phyloP scores from a whole-genome alignment of 1,140 invertebrate genomes.

The Heliconius himera region DNA sequence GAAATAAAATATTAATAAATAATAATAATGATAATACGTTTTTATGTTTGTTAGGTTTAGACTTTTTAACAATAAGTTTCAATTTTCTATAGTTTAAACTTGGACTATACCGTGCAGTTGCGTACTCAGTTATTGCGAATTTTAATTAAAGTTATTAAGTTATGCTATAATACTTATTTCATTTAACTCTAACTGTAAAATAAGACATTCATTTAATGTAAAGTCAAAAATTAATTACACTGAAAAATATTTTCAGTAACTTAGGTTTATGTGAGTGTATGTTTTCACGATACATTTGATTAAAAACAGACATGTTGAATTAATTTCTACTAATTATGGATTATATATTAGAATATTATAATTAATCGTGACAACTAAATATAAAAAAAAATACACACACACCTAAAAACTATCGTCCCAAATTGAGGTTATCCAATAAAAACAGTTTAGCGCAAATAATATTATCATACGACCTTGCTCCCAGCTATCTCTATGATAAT shows the following conservation, averaged over 20 bases:
- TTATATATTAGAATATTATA: conserved; percentile 1
- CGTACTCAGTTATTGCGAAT: not conserved
- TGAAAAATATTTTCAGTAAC: conserved; percentile 7
- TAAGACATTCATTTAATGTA: too few relatives aligned
- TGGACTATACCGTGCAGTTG: not conserved
- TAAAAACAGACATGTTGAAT: not conserved
- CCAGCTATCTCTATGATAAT: conserved; percentile 68
- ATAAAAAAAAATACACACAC: conserved; percentile 37
- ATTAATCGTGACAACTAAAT: not conserved
- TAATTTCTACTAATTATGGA: not conserved
- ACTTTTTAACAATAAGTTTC: not conserved
- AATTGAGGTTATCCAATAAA: conserved; percentile 76
- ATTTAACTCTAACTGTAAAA: not conserved
- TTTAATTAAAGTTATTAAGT: not conserved
- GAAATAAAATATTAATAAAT: not conserved
- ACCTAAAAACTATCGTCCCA: conserved; percentile 51
- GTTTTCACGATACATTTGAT: not conserved
- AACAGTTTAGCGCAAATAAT: conserved; percentile 79
- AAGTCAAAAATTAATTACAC: too few relatives aligned
- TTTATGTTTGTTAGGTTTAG: not conserved
- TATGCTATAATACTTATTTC: not conserved
- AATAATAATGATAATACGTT: not conserved
- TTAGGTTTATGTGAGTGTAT: not conserved
- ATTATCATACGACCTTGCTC: conserved; percentile 79
- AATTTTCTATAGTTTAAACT: not conserved